Evolutionary conservation across 2,113 vertebrate species (phyloP).

Genomic region (Tupaia tana): DNA sequence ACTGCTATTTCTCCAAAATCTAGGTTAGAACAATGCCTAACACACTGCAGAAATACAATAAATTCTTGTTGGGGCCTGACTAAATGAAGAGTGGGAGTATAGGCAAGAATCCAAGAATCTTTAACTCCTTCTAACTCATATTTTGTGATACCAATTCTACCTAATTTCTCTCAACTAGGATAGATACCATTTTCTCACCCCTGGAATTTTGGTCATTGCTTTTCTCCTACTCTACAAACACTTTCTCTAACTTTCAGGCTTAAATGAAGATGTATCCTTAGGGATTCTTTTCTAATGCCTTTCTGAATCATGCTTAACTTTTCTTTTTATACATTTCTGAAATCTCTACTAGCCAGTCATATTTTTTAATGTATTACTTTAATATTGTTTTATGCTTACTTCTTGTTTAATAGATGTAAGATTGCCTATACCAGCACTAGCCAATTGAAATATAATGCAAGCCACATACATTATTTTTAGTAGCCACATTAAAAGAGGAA

Average conservation of each 20-base stretch:
- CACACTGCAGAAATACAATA: too few species aligned
- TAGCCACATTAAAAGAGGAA: neutral
- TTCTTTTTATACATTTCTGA: conserved; percentile 25
- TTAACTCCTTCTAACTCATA: neutral
- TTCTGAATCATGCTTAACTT: neutral
- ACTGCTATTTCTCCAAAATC: neutral
- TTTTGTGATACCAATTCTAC: neutral
- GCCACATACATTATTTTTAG: neutral
- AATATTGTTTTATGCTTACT: neutral
- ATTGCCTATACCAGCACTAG: neutral
- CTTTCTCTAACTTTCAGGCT: neutral
- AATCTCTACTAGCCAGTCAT: neutral
- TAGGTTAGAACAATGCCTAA: neutral
- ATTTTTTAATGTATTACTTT: neutral
- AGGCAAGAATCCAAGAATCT: neutral
- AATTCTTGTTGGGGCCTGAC: neutral
- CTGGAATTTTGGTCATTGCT: neutral
- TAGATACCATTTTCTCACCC: neutral
- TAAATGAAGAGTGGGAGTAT: neutral
- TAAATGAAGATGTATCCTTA: neutral
- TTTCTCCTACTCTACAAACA: neutral
- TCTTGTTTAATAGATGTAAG: neutral
- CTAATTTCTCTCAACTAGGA: neutral
- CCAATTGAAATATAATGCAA: neutral
- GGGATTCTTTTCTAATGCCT: neutral